These are phyloP conservation scores for Sebastiscus albofasciatus DNA, from an alignment of 2,797 vertebrate genomes.

Conservation along the genomic window DNA sequence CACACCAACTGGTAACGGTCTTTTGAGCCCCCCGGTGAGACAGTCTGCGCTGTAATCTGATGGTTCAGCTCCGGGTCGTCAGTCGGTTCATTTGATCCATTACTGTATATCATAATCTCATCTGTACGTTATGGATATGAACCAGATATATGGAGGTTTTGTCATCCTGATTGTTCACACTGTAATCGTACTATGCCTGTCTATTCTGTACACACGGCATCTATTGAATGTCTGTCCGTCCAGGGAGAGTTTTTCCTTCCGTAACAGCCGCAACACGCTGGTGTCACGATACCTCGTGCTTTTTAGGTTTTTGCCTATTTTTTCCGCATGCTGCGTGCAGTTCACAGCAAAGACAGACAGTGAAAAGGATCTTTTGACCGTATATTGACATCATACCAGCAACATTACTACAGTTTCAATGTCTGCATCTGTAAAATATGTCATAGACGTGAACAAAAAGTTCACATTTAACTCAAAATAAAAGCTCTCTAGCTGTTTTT, in stretches of 20 bases:
- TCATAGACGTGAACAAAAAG: too few relatives aligned
- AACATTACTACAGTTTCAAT: too few relatives aligned
- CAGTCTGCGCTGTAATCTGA: slow-evolving; percentile 43
- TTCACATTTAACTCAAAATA: too few relatives aligned
- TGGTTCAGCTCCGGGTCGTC: slow-evolving; percentile 16
- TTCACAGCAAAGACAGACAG: too few relatives aligned
- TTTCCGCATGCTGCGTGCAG: too few relatives aligned
- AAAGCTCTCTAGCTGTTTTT: too few relatives aligned
- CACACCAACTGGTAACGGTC: slow-evolving; percentile 16
- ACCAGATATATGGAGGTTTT: background rate
- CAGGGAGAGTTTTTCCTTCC: background rate
- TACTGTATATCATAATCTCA: background rate
- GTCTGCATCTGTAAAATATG: too few relatives aligned
- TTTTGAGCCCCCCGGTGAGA: slow-evolving; percentile 32
- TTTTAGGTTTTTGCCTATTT: too few relatives aligned
- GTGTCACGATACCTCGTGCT: too few relatives aligned
- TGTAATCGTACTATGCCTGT: background rate
- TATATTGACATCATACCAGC: too few relatives aligned
- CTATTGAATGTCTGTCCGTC: background rate
- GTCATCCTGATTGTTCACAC: background rate
- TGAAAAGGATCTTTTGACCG: too few relatives aligned
- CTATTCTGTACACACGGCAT: background rate
- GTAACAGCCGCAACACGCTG: too few relatives aligned
- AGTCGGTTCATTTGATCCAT: slow-evolving; percentile 14
- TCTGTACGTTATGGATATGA: background rate